phyloP scores from a whole-genome alignment of 92 coral and sea anemone genomes.

The Plumapathes pennacea region DNA sequence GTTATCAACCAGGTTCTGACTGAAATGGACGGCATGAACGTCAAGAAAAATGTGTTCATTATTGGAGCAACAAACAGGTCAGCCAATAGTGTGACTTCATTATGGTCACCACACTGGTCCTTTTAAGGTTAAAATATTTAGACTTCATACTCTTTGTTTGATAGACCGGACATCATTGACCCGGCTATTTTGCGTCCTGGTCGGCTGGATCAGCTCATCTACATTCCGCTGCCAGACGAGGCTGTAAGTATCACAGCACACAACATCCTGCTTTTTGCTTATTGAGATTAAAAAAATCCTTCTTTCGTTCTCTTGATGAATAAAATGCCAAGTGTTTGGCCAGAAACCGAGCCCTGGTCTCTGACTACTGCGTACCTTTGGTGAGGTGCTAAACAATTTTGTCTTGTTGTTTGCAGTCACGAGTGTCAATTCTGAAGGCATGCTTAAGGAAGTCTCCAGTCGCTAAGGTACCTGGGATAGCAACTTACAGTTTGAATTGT shows the following conservation, averaged over 20 bases:
- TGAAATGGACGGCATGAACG: slow-evolving; percentile 99
- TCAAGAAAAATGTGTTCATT: slow-evolving; percentile 96
- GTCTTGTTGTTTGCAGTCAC: slow-evolving; percentile 65
- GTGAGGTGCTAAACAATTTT: not conserved
- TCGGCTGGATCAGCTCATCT: slow-evolving; percentile 96
- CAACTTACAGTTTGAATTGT: no score
- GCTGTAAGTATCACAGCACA: slow-evolving; percentile 77
- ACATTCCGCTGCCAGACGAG: slow-evolving; percentile 98
- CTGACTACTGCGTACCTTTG: no score
- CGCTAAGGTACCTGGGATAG: slow-evolving; percentile 89
- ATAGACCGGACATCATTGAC: slow-evolving; percentile 95
- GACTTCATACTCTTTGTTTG: not conserved
- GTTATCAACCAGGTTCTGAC: slow-evolving; percentile 98
- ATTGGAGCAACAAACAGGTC: slow-evolving; percentile 99
- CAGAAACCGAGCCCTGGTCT: no score
- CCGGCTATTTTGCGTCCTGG: slow-evolving; percentile 99
- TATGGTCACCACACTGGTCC: not conserved
- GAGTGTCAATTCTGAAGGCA: slow-evolving; percentile 84
- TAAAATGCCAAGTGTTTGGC: no score
- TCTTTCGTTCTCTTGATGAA: no score
- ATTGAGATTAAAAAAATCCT: no score
- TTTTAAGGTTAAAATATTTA: not conserved
- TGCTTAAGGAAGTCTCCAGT: slow-evolving; percentile 94
- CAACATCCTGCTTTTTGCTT: no score
- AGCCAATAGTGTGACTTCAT: not conserved